Base-by-base conservation (phyloP, 2,797 vertebrate species). In the Gambusia yucatana region DNA sequence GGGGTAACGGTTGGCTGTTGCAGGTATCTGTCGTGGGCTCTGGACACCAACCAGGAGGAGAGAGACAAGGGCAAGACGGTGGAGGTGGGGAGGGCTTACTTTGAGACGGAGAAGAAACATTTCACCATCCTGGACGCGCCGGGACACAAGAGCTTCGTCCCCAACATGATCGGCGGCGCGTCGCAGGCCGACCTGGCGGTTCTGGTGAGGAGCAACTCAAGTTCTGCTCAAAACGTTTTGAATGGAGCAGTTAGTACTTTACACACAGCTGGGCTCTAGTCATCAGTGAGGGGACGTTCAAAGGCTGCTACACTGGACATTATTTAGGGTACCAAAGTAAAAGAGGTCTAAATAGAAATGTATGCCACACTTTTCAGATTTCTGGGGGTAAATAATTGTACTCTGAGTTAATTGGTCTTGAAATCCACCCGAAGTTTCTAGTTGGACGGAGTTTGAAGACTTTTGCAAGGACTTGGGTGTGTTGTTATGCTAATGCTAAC, bases 11-110 rank as follows among this genome's bases (percentile, higher is more conserved):
- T 41, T 14, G 36, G 2, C 17, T 17, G 14, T 28, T 77, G 41
- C 89, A 99, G 98, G 98, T 99, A 99, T 91, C 95, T 99, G 76
- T 99, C 98, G 14, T 99, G 98, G 98, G 98, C 98, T 87, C 96
- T 99, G 94, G 98, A 99, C 90, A 99, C 98, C 84, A 99, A 99
- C 93, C 98, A 99, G 90, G 98, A 99, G 95, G 98, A 99, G 94
- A 93, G 98, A 86, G 98, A 99, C 95, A 99, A 99, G 87, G 98
- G 98, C 77, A 99, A 99, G 96, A 99, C 98, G 1, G 98, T 99
- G 46, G 98, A 99, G 94, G 98, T 99, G 22, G 98, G 98, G 39
- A 96, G 98, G 88, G 98, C 98, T 65, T 99, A 99, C 93, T 99
- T 99, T 91, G 98, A 99, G 95, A 99, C 98, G 0, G 97, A 99